Conservation (phyloP, 2,113 vertebrate genomes). For the Pomatorhinus ruficollis region DNA sequence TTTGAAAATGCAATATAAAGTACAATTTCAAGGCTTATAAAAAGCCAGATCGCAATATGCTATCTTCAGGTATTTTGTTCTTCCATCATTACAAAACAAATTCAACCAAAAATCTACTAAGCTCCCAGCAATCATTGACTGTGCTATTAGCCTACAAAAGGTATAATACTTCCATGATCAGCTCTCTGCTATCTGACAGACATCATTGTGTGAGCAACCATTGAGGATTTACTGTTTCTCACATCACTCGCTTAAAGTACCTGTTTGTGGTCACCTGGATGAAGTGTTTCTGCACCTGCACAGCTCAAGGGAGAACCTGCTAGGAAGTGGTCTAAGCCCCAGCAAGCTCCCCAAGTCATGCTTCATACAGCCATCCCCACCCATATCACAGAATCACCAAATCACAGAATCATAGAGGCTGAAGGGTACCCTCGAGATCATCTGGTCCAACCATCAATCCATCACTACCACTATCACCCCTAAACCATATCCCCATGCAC, state of each 20-base stretch:
- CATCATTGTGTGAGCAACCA: background rate
- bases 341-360: background rate
- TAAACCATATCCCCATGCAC: background rate
- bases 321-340: background rate
- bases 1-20: background rate
- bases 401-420: background rate
- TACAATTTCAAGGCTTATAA: background rate
- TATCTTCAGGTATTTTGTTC: background rate
- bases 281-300: background rate
- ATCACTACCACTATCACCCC: background rate
- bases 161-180: background rate
- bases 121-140: background rate
- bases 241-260: background rate
- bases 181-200: background rate
- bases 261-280: background rate
- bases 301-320: background rate
- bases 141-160: background rate
- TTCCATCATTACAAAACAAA: background rate
- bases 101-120: background rate
- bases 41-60: background rate
- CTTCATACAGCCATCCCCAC: background rate
- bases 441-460: background rate
- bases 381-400: background rate
- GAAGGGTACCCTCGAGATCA: background rate
- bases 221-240: background rate